These are phyloP conservation scores for Ursus arctos DNA, from an alignment of 2,113 vertebrate genomes.

Conservation along the genomic window DNA sequence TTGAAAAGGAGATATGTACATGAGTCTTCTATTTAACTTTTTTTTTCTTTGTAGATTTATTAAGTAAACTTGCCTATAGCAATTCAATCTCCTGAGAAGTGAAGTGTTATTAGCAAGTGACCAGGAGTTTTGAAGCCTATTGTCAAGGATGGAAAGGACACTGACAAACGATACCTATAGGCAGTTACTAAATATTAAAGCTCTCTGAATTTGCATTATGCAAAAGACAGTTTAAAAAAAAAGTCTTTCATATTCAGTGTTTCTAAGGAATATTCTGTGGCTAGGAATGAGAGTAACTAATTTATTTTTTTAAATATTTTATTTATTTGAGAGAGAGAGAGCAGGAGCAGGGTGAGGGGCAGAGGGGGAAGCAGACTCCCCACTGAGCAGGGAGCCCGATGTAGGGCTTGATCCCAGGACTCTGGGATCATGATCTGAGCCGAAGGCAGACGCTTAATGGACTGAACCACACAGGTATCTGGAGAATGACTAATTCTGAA, in stretches of 20 bases:
- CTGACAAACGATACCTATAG: background rate
- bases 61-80: background rate
- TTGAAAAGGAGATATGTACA: background rate
- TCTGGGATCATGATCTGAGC: background rate
- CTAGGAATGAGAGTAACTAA: background rate
- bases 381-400: background rate
- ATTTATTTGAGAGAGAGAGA: background rate
- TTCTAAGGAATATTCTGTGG: background rate
- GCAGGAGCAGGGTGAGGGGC: background rate
- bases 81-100: constrained; percentile 17
- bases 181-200: constrained; percentile 36
- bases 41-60: background rate
- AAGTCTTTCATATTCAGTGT: background rate
- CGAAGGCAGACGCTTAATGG: background rate
- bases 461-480: background rate
- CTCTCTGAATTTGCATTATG: background rate
- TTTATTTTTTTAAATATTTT: background rate
- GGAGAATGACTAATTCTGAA: background rate
- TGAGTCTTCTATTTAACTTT: background rate
- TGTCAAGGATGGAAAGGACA: background rate
- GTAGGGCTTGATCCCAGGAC: background rate
- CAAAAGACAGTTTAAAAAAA: background rate
- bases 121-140: background rate
- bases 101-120: constrained; percentile 26
- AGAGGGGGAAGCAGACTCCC: background rate